Base-by-base conservation (phyloP, 1,140 invertebrate species). In the Cydia pomonella region DNA sequence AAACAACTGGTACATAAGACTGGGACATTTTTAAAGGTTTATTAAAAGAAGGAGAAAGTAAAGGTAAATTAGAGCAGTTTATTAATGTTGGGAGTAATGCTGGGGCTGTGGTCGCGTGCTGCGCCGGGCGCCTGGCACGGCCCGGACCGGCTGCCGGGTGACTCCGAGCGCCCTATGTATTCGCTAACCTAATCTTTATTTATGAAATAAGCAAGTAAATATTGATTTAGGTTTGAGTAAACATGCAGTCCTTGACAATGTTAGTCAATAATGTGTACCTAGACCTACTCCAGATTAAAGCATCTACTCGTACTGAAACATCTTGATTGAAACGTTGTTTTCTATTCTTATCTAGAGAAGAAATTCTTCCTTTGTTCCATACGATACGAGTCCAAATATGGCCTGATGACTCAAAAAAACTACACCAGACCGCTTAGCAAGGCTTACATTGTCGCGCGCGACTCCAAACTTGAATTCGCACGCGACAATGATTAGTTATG, bases 1-100 rank as follows among this genome's bases (percentile, higher is more conserved):
- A 90, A 92, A 91, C 84, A 91, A 92, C 91, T 92, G 91, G 83
- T 92, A 85, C 78, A 90, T 82, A 88, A 87, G 85, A 88, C 87
- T 74, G 84, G 82, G 85, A 80, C 80, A 79, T 82, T 89, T 89
- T 81, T 83, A 85, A 84, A 81, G 84, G 86, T 86, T 90, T 88
- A 88, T 92, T 89, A 90, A 90, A 92, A 90, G 91, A 90, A 91
- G 77, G 81, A 85, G 81, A 90, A 91, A 90, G 89, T 91, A 87
- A 87, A 89, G 84, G 82, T 76, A 89, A 92, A 92, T 91, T 92
- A 92, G 83, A 91, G 86, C 87, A 90, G 87, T 87, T 91, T 92
- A 90, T 92, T 92, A 92, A 91, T 90, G 89, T 91, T 85, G 84
- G 87, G 86, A 87, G 88, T 92, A 91, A 91, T 81, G 84, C 87